These are phyloP conservation scores for Sebastiscus tertius DNA, from an alignment of 2,797 vertebrate genomes.

Conservation along the genomic window DNA sequence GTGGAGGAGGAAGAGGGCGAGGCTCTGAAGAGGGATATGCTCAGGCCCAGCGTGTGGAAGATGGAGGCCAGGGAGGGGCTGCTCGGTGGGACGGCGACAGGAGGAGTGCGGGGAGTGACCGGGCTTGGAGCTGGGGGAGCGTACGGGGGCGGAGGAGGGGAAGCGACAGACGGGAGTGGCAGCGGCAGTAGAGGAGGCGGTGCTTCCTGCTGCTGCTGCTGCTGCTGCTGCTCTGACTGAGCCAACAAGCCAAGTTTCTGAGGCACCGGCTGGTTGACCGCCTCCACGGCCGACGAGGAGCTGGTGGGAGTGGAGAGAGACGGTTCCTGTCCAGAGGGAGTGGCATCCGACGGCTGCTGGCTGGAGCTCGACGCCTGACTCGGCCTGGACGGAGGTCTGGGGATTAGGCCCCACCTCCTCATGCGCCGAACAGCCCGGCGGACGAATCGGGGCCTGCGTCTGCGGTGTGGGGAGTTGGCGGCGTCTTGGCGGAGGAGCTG, in stretches of 20 bases:
- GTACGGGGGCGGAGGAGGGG: constrained; percentile 62
- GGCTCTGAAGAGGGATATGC: constrained; percentile 80
- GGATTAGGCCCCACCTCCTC: constrained; percentile 85
- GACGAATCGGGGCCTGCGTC: constrained; percentile 82
- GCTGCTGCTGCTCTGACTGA: constrained; percentile 69
- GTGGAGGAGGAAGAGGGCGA: constrained; percentile 66
- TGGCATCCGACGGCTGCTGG: constrained; percentile 71
- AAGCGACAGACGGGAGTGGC: neutral
- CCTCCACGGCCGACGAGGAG: constrained; percentile 73
- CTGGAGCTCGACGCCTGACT: constrained; percentile 64
- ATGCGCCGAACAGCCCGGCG: constrained; percentile 83
- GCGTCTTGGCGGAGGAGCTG: constrained; percentile 86
- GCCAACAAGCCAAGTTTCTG: constrained; percentile 77
- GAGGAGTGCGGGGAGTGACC: constrained; percentile 37
- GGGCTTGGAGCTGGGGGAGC: constrained; percentile 55
- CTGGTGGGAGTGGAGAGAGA: constrained; percentile 51
- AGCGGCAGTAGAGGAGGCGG: constrained; percentile 9
- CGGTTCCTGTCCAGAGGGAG: constrained; percentile 57
- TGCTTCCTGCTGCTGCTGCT: constrained; percentile 42
- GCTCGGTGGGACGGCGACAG: constrained; percentile 69
- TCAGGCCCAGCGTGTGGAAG: constrained; percentile 81
- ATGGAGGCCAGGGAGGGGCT: constrained; percentile 83
- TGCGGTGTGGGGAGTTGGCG: constrained; percentile 75
- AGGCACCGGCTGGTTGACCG: constrained; percentile 75
- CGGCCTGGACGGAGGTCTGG: constrained; percentile 74